These are phyloP conservation scores for Trogon surrucura DNA, from an alignment of 2,113 vertebrate genomes.

Conservation along the genomic window DNA sequence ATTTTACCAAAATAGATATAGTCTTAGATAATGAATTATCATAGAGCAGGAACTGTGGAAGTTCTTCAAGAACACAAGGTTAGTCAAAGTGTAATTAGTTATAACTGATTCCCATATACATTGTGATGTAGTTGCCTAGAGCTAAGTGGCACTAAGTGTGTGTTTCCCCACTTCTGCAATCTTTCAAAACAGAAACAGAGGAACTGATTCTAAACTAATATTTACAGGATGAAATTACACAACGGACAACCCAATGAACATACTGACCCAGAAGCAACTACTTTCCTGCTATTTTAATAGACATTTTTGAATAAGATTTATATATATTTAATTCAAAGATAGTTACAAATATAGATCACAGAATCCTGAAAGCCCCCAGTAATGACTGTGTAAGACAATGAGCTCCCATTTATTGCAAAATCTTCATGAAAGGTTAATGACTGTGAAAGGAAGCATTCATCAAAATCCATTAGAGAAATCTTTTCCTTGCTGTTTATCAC, in stretches of 20 bases:
- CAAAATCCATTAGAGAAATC: background rate
- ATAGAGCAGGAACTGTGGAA: background rate
- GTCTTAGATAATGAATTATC: background rate
- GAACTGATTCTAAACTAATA: background rate
- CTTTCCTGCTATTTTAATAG: background rate
- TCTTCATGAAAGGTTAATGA: background rate
- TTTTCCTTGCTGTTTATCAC: background rate
- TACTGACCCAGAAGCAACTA: fast-evolving
- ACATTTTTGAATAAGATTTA: background rate
- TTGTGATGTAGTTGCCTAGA: background rate
- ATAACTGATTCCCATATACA: background rate
- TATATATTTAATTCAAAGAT: background rate
- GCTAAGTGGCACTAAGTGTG: background rate
- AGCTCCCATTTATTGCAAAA: background rate
- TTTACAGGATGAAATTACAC: background rate
- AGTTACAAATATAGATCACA: background rate
- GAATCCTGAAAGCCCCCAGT: background rate
- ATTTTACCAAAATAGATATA: background rate
- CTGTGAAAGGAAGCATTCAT: background rate
- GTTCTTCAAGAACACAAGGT: background rate
- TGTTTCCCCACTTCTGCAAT: background rate
- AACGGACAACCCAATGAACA: background rate
- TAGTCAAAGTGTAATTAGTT: slow-evolving; percentile 7
- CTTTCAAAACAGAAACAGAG: background rate
- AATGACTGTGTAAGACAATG: background rate